Evolutionary conservation across 2,797 vertebrate genomes (phyloP), one percentile per base, ranked within the genome.

Genomic region (Neomorphus geoffroyi): DNA sequence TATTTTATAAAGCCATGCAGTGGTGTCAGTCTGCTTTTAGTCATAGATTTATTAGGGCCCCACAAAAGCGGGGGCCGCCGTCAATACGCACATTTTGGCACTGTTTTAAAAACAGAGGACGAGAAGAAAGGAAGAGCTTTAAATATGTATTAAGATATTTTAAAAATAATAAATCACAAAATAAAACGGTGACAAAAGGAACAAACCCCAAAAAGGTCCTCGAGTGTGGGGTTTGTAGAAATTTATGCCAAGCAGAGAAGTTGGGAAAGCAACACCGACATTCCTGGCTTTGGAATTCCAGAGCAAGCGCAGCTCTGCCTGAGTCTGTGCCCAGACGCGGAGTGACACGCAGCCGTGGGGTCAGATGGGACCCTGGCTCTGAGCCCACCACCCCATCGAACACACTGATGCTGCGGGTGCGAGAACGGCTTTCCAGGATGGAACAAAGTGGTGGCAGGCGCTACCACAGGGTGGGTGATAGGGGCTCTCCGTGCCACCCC

Each of bases 371-470:
- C 32, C 35, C 61, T 1, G 2, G 32, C 53, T 69, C 19, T 1
- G 8, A 39, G 6, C 4, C 1, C 3, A 56, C 48, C 32, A 23
- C 70, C 33, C 10, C 4, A 2, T 45, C 1, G 2, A 37, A 46
- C 26, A 24, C 62, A 22, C 7, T 4, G 56, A 33, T 0, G 8
- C 57, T 28, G 18, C 1, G 2, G 61, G 56, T 3, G 6, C 5
- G 1, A 67, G 18, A 27, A 75, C 22, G 23, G 41, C 27, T 70
- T 70, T 48, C 62, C 12, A 23, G 57, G 50, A 22, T 1, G 6
- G 64, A 41, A 30, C 4, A 0, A 65, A 28, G 51, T 33, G 19
- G 30, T 0, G 0, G 57, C 51, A 57, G 33, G 30, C 12, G 18
- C 33, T 39, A 50, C 27, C 3, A 2, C 7, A 5, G 6, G 11